Base-by-base conservation (phyloP, 2,888 invertebrate genomes). In the Cephus pygmeus region DNA sequence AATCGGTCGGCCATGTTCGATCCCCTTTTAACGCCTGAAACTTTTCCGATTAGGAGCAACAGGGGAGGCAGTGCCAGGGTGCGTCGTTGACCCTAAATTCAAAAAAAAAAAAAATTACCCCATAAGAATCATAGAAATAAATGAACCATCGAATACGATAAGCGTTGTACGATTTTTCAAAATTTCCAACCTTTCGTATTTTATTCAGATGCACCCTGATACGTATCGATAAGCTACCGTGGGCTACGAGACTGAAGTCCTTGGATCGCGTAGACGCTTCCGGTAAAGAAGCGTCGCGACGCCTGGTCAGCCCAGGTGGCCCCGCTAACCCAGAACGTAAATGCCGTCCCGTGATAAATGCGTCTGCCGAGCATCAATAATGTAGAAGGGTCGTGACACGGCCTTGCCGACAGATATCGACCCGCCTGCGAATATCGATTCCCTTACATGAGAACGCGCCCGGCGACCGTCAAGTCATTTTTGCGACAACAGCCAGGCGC, bases 401-500 rank as follows among this genome's bases (percentile, higher is more conserved):
- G 88, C 89, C 89, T 89, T 89, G 89, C 85, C 81, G 81, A 79
- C 83, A 79, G 83, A 85, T 87, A 89, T 89, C 88, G 89, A 89
- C 82, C 87, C 82, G 80, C 76, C 76, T 69, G 82, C 80, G 73
- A 84, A 87, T 89, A 89, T 89, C 87, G 89, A 89, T 88, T 88
- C 35, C 35, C 80, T 79, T 81, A 77, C 40, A 23, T 68, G 11
- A 11, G 71, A 40, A 75, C 71, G 56, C 56, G 23, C 56, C 56
- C 15, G 73, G 69, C 75, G 69, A 73, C 75, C 56, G 74, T 69
- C 69, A 35, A 75, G 69, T 75, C 69, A 77, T 56, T 71, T 34
- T 31, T 68, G 73, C 75, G 69, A 36, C 73, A 73, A 71, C 31
- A 23, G 34, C 36, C 12, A 34, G 35, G 35, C 74, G 35, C 34